phyloP scores from a whole-genome alignment of 2,113 vertebrate species.

The Calyptommatus sinebrachiatus region DNA sequence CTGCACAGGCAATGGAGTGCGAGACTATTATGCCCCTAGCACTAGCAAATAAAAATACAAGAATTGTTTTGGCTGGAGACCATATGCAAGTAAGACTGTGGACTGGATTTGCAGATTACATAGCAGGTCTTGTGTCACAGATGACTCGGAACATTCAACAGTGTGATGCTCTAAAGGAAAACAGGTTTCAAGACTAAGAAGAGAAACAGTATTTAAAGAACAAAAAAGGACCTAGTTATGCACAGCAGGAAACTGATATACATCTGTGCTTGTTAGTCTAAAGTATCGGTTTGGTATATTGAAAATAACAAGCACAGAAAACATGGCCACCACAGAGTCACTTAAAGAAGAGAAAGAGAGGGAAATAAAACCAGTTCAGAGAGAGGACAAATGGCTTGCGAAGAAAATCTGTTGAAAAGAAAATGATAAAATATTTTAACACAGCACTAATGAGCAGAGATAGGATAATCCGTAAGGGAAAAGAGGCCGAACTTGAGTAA shows the following conservation, averaged over 20 bases:
- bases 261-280: background rate
- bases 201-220: background rate
- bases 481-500: background rate
- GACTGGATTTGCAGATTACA: background rate
- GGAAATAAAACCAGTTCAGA: background rate
- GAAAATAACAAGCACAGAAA: background rate
- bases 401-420: background rate
- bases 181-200: background rate
- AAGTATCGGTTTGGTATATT: background rate
- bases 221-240: background rate
- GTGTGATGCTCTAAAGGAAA: background rate
- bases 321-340: background rate
- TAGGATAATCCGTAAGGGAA: background rate
- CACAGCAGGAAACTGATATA: background rate
- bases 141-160: background rate
- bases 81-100: slow-evolving; percentile 91
- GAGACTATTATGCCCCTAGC: slow-evolving; percentile 99
- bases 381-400: background rate
- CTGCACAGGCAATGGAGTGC: slow-evolving; percentile 98
- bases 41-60: slow-evolving; percentile 87
- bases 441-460: background rate
- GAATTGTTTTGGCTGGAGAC: slow-evolving; percentile 95
- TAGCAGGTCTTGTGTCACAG: background rate
- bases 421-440: background rate
- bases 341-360: background rate